Evolutionary conservation across 1,140 invertebrate species (phyloP).

Genomic region (Scaptomyza pallida): DNA sequence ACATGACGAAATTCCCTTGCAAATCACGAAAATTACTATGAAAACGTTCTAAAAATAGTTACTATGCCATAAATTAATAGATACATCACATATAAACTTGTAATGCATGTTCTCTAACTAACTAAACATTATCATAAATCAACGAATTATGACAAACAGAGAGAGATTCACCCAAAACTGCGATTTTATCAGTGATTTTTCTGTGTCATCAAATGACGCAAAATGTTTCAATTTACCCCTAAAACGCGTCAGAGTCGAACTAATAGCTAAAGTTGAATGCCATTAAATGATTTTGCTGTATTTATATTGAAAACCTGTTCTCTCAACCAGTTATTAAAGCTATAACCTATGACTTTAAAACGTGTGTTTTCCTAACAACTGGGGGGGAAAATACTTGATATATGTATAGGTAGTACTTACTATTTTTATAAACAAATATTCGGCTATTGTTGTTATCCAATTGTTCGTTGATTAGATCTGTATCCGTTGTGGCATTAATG

Average conservation of each 20-base stretch:
- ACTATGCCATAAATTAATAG: too few relatives aligned
- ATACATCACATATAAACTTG: too few relatives aligned
- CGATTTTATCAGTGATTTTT: neutral
- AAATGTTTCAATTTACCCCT: conserved; percentile 19
- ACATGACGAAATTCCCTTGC: too few relatives aligned
- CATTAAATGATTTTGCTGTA: neutral
- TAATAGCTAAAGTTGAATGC: neutral
- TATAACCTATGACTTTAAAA: conserved; percentile 12
- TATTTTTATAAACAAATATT: conserved; percentile 68
- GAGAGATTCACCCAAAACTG: neutral
- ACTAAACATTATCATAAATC: too few relatives aligned
- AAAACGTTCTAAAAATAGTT: too few relatives aligned
- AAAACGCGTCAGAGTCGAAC: conserved; percentile 19
- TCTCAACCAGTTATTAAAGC: conserved; percentile 15
- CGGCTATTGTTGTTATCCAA: conserved; percentile 47
- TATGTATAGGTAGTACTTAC: conserved; percentile 63
- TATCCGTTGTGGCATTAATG: conserved; percentile 45
- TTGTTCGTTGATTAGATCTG: conserved; percentile 39
- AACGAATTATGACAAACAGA: too few relatives aligned
- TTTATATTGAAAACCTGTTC: conserved; percentile 17
- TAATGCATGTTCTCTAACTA: too few relatives aligned
- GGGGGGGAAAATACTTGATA: neutral
- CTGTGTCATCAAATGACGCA: conserved; percentile 41
- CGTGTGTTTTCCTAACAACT: neutral
- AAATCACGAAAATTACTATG: too few relatives aligned